These are phyloP conservation scores for Sparus aurata DNA, from an alignment of 2,797 vertebrate species.

Conservation along the genomic window DNA sequence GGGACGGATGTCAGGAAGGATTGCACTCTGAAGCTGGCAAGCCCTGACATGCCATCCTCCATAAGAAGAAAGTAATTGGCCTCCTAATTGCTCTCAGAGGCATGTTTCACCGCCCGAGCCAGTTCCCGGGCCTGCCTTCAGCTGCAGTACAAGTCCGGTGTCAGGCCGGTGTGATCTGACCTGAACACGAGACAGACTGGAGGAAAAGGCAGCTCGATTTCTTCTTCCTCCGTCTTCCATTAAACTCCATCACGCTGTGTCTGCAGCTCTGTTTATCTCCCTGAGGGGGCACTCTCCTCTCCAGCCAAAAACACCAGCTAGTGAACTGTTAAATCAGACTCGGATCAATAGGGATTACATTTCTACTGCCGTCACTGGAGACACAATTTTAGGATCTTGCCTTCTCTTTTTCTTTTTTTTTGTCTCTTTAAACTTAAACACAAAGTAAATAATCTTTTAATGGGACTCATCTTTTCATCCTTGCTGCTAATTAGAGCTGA, in stretches of 20 bases:
- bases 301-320: slow-evolving; percentile 42
- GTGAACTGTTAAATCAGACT: slow-evolving; percentile 61
- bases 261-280: slow-evolving; percentile 49
- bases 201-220: slow-evolving; percentile 6
- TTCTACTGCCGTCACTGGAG: slow-evolving; percentile 53
- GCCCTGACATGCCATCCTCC: slow-evolving; percentile 61
- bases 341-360: slow-evolving; percentile 70
- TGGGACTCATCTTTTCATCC: neutral
- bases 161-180: slow-evolving; percentile 56
- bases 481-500: slow-evolving; percentile 13
- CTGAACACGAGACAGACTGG: slow-evolving; percentile 33
- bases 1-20: slow-evolving; percentile 62
- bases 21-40: slow-evolving; percentile 53
- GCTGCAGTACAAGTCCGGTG: slow-evolving; percentile 48
- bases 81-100: slow-evolving; percentile 75
- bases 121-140: slow-evolving; percentile 33
- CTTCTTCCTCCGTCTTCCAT: slow-evolving; percentile 13
- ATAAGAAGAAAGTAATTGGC: slow-evolving; percentile 75
- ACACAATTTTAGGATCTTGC: slow-evolving; percentile 32
- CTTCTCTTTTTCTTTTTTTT: slow-evolving; percentile 1
- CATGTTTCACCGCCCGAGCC: slow-evolving; percentile 49
- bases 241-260: slow-evolving; percentile 34
- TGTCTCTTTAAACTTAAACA: slow-evolving; percentile 26
- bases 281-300: slow-evolving; percentile 54
- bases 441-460: neutral